phyloP scores from a whole-genome alignment of 2,888 invertebrate genomes.

The Catocala fraxini region DNA sequence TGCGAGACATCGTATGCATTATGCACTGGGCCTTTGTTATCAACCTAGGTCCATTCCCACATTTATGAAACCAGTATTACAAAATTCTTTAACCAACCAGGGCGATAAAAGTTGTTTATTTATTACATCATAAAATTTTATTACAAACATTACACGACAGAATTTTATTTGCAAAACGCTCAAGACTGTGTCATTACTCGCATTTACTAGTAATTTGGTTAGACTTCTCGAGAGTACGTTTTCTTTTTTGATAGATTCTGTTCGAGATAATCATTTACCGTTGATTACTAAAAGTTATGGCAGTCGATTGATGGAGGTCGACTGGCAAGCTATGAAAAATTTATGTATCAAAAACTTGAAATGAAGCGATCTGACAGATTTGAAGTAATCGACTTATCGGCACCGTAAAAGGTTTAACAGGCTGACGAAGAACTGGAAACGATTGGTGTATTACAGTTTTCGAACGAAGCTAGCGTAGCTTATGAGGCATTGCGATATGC shows the following conservation, averaged over 20 bases:
- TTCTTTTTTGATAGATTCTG: conserved; percentile 20
- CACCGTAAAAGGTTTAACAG: too few species aligned
- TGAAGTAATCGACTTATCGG: too few species aligned
- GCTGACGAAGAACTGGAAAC: too few species aligned
- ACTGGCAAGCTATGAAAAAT: too few species aligned
- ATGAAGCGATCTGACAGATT: too few species aligned
- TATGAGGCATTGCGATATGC: too few species aligned
- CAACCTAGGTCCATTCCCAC: conserved; percentile 55
- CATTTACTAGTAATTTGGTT: conserved; percentile 16
- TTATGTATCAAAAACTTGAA: too few species aligned
- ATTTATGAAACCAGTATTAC: conserved; percentile 50
- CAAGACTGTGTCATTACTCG: conserved; percentile 16
- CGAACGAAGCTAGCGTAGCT: too few species aligned
- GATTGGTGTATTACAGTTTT: too few species aligned
- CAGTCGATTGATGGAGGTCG: too few species aligned
- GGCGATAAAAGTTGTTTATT: conserved; percentile 36
- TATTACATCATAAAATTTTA: conserved; percentile 45
- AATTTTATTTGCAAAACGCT: conserved; percentile 30
- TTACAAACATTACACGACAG: conserved; percentile 28
- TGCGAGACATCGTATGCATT: conserved; percentile 73
- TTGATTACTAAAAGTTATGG: too few species aligned
- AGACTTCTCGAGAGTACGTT: conserved; percentile 2
- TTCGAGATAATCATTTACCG: background rate
- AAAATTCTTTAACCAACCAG: conserved; percentile 38
- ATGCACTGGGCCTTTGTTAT: conserved; percentile 63